phyloP scores from a whole-genome alignment of 2,797 vertebrate genomes.

The Streptopelia turtur region DNA sequence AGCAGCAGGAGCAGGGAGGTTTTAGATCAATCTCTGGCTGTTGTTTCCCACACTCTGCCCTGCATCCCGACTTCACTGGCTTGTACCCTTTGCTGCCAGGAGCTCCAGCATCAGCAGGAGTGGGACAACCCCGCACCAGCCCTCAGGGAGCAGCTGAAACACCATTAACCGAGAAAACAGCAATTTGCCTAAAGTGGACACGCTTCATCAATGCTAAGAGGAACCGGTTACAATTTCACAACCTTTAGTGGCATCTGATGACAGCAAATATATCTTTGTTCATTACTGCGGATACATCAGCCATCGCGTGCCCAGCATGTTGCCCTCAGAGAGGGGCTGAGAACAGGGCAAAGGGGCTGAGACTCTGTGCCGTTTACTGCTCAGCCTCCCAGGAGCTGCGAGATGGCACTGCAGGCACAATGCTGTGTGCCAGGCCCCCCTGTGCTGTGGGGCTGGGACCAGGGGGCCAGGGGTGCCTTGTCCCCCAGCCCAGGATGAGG shows the following conservation, averaged over 20 bases:
- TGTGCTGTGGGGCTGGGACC: too few species aligned
- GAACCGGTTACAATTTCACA: not conserved
- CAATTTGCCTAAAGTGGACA: not conserved
- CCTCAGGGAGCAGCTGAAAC: not conserved
- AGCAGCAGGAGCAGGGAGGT: not conserved
- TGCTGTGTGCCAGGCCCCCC: not conserved
- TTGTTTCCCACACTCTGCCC: not conserved
- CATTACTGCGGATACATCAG: not conserved
- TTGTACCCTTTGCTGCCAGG: not conserved
- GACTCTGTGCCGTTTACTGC: not conserved
- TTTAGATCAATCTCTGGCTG: not conserved
- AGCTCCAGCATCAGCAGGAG: not conserved
- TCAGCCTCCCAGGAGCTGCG: not conserved
- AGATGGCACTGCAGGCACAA: accelerated
- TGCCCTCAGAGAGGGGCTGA: not conserved
- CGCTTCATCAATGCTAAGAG: not conserved
- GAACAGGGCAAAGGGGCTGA: not conserved
- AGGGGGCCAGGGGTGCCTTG: not conserved
- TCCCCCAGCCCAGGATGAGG: accelerated
- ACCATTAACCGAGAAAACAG: not conserved
- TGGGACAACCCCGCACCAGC: not conserved
- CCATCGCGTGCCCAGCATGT: accelerated
- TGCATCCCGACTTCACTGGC: accelerated
- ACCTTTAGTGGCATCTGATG: not conserved
- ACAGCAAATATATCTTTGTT: not conserved